Evolutionary conservation across 1,140 invertebrate species (phyloP).

Genomic region (Physella acuta): DNA sequence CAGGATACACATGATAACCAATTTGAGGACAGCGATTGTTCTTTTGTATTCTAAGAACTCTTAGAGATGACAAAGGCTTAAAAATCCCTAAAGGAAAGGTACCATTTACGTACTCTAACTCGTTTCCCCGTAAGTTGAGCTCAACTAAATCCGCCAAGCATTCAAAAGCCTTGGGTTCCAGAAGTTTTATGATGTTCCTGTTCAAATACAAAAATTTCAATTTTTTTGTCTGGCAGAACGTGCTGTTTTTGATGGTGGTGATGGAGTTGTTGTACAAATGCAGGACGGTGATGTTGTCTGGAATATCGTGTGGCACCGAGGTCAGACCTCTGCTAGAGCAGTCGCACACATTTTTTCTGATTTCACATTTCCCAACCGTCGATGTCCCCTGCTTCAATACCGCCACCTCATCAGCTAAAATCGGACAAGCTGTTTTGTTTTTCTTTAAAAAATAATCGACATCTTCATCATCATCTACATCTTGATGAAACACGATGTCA

Average conservation of each 20-base stretch:
- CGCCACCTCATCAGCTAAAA: too few relatives aligned
- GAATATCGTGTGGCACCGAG: neutral
- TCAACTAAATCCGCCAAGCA: neutral
- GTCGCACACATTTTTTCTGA: too few relatives aligned
- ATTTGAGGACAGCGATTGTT: neutral
- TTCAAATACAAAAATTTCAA: neutral
- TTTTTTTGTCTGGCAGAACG: neutral
- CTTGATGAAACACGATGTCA: too few relatives aligned
- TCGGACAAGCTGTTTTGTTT: too few relatives aligned
- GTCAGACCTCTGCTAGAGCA: neutral
- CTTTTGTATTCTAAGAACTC: neutral
- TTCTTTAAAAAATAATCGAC: too few relatives aligned
- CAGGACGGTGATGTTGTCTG: neutral
- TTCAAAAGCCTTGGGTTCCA: neutral
- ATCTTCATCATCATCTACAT: too few relatives aligned
- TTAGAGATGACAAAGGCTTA: neutral
- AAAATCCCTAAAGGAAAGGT: neutral
- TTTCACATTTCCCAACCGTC: too few relatives aligned
- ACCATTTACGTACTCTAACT: neutral
- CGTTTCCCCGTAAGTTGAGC: neutral
- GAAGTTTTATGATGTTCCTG: neutral
- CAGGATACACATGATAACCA: neutral
- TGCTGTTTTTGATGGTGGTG: neutral
- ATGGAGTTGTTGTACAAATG: neutral
- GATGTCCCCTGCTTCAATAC: too few relatives aligned